A percentile compares a stretch with the other conserved stretches of the same genome.
Conservation (phyloP, 2,797 vertebrate species). For the Macropus fuliginosus region DNA sequence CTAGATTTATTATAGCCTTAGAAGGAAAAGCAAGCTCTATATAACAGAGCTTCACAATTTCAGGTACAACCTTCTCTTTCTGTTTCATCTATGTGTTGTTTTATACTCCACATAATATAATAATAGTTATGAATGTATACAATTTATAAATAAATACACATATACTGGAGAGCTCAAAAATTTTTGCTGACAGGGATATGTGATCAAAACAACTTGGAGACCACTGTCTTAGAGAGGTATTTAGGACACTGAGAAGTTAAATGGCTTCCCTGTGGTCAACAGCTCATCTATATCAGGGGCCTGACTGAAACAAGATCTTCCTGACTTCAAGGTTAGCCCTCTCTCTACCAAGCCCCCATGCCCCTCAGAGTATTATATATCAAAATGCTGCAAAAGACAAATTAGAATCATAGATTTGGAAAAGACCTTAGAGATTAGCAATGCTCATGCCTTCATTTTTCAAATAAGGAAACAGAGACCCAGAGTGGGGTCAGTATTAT, state of each 20-base stretch:
- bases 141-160: background rate
- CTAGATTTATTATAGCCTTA: background rate
- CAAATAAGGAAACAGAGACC: slow-evolving; percentile 13
- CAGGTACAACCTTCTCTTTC: background rate
- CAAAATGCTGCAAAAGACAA: background rate
- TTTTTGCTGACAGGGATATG: background rate
- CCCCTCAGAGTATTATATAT: background rate
- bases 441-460: background rate
- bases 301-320: background rate
- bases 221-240: background rate
- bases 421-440: background rate
- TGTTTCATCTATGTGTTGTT: background rate
- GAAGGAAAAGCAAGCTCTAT: background rate
- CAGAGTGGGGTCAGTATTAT: slow-evolving; percentile 12
- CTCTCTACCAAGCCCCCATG: background rate
- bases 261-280: background rate
- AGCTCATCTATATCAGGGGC: background rate
- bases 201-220: background rate
- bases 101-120: background rate
- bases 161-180: background rate
- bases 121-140: background rate
- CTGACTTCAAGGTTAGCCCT: background rate
- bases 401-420: background rate
- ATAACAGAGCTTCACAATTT: background rate
- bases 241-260: background rate